Conservation (phyloP, 2,113 vertebrate genomes). For the Antigone vipio region DNA sequence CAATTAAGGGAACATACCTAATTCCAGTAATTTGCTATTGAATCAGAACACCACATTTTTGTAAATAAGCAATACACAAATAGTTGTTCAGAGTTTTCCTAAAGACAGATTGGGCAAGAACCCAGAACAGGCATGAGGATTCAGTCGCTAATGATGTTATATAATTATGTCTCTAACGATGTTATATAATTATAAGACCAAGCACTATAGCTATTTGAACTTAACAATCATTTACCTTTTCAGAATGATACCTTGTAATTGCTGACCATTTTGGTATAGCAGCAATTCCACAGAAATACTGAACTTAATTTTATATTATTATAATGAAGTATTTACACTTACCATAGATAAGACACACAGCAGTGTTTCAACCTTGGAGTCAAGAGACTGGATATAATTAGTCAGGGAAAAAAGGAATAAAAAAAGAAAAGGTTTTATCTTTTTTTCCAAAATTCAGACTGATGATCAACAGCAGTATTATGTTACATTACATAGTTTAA, state of each 20-base stretch:
- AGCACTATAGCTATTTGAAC: background rate
- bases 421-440: background rate
- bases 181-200: background rate
- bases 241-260: background rate
- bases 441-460: background rate
- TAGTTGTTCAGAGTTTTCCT: background rate
- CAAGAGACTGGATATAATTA: background rate
- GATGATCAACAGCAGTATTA: background rate
- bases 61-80: background rate
- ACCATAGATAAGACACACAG: background rate
- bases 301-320: background rate
- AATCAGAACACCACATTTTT: background rate
- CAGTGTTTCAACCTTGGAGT: background rate
- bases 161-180: background rate
- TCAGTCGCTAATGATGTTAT: background rate
- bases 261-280: background rate
- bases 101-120: background rate
- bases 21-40: background rate
- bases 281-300: background rate
- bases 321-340: background rate
- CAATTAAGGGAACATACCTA: background rate
- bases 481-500: background rate
- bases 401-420: too few species aligned
- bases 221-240: background rate
- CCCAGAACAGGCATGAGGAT: background rate